Evolutionary conservation across 92 coral and sea anemone genomes (phyloP), one percentile per base, ranked within the genome.

Genomic region (Parazoanthus darwini): DNA sequence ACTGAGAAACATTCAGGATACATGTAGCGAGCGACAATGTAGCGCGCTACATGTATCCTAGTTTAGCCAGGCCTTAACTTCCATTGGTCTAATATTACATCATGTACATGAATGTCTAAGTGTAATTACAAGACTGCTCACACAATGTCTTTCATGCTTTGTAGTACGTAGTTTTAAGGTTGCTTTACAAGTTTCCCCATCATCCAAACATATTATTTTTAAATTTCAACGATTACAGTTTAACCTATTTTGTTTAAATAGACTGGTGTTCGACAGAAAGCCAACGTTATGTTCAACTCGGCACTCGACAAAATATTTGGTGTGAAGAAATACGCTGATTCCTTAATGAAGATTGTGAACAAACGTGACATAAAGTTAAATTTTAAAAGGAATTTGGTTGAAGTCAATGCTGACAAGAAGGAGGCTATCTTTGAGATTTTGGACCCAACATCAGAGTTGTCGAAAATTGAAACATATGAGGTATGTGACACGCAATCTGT

Each of bases 251-350:
- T 23, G 37, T 51, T 42, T 67, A 29, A 74, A 18, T 77, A 96
- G 99, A 90, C 73, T 78, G 96, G 95, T 72, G 90, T 87, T 0
- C 94, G 99, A 46, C 88, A 89, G 33, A 89, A 91, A 78, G 90
- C 93, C 48, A 93, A 86, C 48, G 83, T 97, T 48, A 91, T 95
- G 94, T 97, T 95, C 77, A 95, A 93, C 89, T 88, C 99, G 15
- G 92, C 99, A 3, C 90, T 97, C 79, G 96, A 93, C 6, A 96
- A 36, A 65, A 95, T 97, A 54, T 97, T 97, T 93, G 99, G 99
- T 78, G 99, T 97, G 33, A 73, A 95, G 89, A 97, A 97, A 44
- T 97, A 97, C 86, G 99, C 98, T 7, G 90, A 95, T 22, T 92
- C 94, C 75, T 87, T 97, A 82, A 54, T 74, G 33, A 91, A 93